phyloP scores from a whole-genome alignment of 2,797 vertebrate genomes.

The Discoglossus pictus region DNA sequence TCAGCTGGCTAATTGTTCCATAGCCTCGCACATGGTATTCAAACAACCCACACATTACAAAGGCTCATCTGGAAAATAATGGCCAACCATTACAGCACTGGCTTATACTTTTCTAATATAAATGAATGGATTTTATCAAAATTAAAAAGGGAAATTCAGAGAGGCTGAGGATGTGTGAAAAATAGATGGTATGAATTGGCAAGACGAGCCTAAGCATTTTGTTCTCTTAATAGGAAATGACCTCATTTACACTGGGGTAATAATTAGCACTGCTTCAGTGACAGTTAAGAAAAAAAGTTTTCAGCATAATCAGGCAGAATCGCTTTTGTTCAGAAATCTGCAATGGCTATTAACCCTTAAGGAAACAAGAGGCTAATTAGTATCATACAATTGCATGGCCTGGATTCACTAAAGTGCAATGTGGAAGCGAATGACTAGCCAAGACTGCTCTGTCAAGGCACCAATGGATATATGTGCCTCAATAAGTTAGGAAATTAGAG shows the following conservation, averaged over 20 bases:
- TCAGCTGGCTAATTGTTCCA: constrained; percentile 87
- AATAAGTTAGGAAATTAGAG: too few relatives aligned
- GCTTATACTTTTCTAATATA: constrained; percentile 85
- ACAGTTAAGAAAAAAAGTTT: constrained; percentile 84
- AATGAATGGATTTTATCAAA: constrained; percentile 84
- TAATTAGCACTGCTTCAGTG: constrained; percentile 86
- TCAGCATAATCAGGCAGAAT: constrained; percentile 87
- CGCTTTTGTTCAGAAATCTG: constrained; percentile 76
- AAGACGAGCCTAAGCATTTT: constrained; percentile 79
- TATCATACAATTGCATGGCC: constrained; percentile 28
- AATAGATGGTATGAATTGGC: constrained; percentile 84
- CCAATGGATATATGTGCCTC: too few relatives aligned
- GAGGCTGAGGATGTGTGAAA: constrained; percentile 82
- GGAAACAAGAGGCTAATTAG: constrained; percentile 52
- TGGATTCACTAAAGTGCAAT: constrained; percentile 18
- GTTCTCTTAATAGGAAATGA: constrained; percentile 86
- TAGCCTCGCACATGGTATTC: constrained; percentile 87
- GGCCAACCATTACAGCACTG: constrained; percentile 80
- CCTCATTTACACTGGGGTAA: constrained; percentile 86
- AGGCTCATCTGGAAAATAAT: constrained; percentile 85
- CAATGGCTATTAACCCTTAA: constrained; percentile 79
- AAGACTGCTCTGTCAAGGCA: too few relatives aligned
- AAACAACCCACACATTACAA: constrained; percentile 85
- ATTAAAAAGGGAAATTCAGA: constrained; percentile 71
- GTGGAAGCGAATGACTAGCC: too few relatives aligned